Base-by-base conservation (phyloP, 2,888 invertebrate genomes). In the Homarus gammarus region DNA sequence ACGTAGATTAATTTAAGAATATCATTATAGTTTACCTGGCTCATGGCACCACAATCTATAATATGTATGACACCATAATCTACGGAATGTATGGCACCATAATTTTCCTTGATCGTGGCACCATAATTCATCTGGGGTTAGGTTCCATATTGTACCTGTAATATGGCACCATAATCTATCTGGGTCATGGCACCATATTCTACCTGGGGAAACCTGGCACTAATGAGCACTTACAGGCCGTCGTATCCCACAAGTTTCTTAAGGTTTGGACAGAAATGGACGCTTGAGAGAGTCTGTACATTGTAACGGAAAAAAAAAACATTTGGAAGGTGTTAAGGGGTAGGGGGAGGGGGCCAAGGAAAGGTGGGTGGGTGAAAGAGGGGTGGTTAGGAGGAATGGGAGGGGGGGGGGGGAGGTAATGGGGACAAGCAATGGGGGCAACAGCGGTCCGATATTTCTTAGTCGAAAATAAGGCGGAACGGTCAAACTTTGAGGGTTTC, bases 391-490 rank as follows among this genome's bases (percentile, higher is more conserved):
- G 64, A 27, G 6, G n/a, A 10, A 27, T 56, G 64, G 64, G 27
- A 10, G 64, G 64, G 27, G 68, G 44, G 51, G 70, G 73, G 61
- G 56, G 38, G 36, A 27, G 22, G 56, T 31, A 8, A n/a, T 27
- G 51, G 31, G 56, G 51, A 27, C 0, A 18, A 51, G 78, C 49
- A 8, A 6, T 6, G 68, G n/a, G 31, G 38, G 84, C 38, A 56
- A 31, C 51, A 73, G 61, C 51, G n/a, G 36, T 33, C 49, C 78
- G 78, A 86, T 79, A 78, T 86, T 70, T 86, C 86, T 56, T 77
- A 56, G 75, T 49, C 70, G 86, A 86, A 86, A 86, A 86, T 86
- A 86, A 86, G 78, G 86, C 70, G 22, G 51, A 86, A 86, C 78
- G 86, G 68, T 86, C 78, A 78, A 86, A 86, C 78, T 86, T 86